Conservation (phyloP, 2,797 vertebrate genomes). For the Scolopax rusticola region DNA sequence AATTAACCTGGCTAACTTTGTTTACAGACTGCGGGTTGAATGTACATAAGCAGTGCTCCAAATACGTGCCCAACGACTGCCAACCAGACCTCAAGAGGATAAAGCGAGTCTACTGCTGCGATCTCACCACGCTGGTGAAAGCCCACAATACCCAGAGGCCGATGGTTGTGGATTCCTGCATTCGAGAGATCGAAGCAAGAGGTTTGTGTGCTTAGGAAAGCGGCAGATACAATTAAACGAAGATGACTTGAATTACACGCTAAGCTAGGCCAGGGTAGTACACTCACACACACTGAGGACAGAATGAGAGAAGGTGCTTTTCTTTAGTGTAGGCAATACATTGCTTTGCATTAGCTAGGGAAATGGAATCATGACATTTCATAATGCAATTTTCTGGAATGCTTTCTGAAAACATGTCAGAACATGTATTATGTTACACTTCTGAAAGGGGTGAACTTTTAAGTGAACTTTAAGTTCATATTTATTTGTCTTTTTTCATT, state of each 20-base stretch:
- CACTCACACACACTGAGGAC: not conserved
- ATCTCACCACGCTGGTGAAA: slow-evolving; percentile 97
- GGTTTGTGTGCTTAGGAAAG: slow-evolving; percentile 78
- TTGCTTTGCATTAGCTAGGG: slow-evolving; percentile 16
- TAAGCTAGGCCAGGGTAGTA: not conserved
- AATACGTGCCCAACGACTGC: slow-evolving; percentile 97
- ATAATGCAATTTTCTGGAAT: slow-evolving; percentile 38
- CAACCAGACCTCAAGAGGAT: slow-evolving; percentile 97
- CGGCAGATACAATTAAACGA: not conserved
- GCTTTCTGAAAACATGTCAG: slow-evolving; percentile 51
- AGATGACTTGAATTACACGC: not conserved
- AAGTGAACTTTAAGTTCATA: slow-evolving; percentile 44
- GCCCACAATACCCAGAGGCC: slow-evolving; percentile 94
- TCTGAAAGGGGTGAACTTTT: slow-evolving; percentile 58
- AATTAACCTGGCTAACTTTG: not conserved
- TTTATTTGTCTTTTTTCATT: slow-evolving; percentile 44
- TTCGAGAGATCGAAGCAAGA: slow-evolving; percentile 96
- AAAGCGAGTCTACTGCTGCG: slow-evolving; percentile 97
- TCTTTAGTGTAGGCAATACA: not conserved
- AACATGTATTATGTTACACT: slow-evolving; percentile 1
- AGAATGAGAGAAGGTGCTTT: not conserved
- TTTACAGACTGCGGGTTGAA: slow-evolving; percentile 94
- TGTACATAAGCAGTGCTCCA: slow-evolving; percentile 98
- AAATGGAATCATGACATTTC: slow-evolving; percentile 44
- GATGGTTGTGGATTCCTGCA: slow-evolving; percentile 98